Evolutionary conservation across 1,140 invertebrate species (phyloP), one percentile per base, ranked within the genome.

Genomic region (Drosophila kohkoa): DNA sequence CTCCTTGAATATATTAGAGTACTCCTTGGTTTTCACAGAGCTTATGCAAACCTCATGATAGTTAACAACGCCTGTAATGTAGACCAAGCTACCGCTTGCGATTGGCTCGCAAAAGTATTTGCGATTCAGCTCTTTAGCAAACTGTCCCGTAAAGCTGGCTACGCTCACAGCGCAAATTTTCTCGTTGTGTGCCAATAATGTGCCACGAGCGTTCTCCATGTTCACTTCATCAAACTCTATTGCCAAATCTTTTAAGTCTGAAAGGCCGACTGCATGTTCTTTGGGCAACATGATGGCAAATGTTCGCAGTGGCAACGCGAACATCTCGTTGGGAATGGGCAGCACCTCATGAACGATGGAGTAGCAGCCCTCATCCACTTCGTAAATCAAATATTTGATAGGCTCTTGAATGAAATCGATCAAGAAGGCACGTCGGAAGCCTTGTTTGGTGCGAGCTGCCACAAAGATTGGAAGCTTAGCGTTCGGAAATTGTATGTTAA

Each of bases 281-380:
- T 73, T 49, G 2, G 25, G 57, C 0, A 79, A 28, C 0, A 58
- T 68, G n/a, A 67, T 41, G 11, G 82, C 71, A 65, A 89, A 70
- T 0, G 75, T 74, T 0, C 77, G 45, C 8, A 78, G 30, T 15
- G 80, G 41, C 45, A 75, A 28, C 0, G 51, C 69, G 13, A 72
- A 8, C 0, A 85, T 45, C 15, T 83, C 63, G 20, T 6, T 49
- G 16, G 83, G 83, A 70, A 88, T 75, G 10, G 70, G 74, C 6
- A 38, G 46, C 13, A 88, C 41, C 6, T 88, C 75, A 11, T 4
- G 60, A 16, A 65, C 41, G 5, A 88, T 16, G 0, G 66, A 69
- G 2, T 89, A 46, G 8, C 64, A 16, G 0, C 83, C 83, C 16
- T 89, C 77, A 11, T 88, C 83, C 55, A 89, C 78, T 43, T 89